Evolutionary conservation across 1,140 invertebrate species (phyloP).

Genomic region (Chironomus striatipennis): DNA sequence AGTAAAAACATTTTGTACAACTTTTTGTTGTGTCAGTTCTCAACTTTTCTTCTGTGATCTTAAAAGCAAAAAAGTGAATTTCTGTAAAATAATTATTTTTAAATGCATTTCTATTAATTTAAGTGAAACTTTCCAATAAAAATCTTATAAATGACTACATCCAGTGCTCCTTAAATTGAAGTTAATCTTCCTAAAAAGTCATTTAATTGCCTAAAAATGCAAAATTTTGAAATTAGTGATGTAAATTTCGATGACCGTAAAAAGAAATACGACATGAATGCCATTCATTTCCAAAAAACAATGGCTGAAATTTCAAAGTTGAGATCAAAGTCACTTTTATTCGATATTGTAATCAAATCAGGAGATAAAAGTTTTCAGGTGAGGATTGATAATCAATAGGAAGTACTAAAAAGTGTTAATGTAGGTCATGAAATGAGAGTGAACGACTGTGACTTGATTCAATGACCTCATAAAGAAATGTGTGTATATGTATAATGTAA

Average conservation of each 20-base stretch:
- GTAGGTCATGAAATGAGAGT: constrained; percentile 19
- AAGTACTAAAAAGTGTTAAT: neutral
- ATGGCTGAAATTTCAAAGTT: constrained; percentile 11
- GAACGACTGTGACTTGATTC: neutral
- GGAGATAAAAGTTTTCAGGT: neutral
- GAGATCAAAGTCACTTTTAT: neutral
- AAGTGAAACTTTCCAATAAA: neutral
- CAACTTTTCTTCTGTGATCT: neutral
- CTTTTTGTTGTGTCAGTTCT: neutral
- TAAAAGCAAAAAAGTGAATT: too few species aligned
- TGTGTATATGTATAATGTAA: too few species aligned
- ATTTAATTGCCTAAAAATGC: neutral
- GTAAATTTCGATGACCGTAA: neutral
- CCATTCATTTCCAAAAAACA: neutral
- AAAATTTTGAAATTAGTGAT: neutral
- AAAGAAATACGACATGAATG: neutral
- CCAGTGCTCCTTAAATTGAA: neutral
- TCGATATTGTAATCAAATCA: neutral
- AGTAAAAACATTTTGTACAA: too few species aligned
- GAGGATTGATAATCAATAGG: neutral
- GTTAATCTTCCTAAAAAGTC: neutral
- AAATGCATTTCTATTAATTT: neutral
- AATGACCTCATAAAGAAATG: constrained; percentile 8
- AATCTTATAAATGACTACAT: neutral
- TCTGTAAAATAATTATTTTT: neutral